A percentile compares a stretch with the other conserved stretches of the same genome.
phyloP scores from a whole-genome alignment of 2,797 vertebrate species.

The Mus spretus region DNA sequence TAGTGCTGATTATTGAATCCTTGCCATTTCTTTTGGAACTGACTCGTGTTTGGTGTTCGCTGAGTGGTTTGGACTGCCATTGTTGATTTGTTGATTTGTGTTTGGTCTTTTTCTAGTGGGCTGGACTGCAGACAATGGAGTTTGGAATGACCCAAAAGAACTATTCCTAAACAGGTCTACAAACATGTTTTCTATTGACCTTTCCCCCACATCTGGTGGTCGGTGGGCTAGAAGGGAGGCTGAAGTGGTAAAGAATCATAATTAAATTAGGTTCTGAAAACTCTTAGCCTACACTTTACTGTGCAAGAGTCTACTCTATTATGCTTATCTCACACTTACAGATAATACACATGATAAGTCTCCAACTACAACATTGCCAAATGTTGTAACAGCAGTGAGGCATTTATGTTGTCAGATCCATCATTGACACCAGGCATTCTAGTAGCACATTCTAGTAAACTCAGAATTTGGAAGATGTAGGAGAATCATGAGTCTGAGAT shows the following conservation, averaged over 20 bases:
- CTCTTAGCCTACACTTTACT: background rate
- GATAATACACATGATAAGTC: background rate
- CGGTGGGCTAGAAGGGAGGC: background rate
- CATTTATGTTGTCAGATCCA: background rate
- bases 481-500: background rate
- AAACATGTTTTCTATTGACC: background rate
- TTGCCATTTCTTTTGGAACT: background rate
- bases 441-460: background rate
- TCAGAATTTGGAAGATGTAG: background rate
- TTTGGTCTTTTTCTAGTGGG: background rate
- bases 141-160: background rate
- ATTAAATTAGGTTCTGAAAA: background rate
- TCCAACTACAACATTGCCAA: background rate
- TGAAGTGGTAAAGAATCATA: background rate
- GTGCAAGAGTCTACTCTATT: background rate
- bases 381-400: background rate
- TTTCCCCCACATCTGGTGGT: background rate
- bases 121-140: background rate
- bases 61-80: background rate
- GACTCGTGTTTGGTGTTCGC: background rate
- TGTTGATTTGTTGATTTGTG: background rate
- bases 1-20: background rate
- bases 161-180: background rate
- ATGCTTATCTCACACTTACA: background rate
- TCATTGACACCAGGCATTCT: background rate